Base-by-base conservation (phyloP, 2,797 vertebrate genomes). In the Varecia variegata region DNA sequence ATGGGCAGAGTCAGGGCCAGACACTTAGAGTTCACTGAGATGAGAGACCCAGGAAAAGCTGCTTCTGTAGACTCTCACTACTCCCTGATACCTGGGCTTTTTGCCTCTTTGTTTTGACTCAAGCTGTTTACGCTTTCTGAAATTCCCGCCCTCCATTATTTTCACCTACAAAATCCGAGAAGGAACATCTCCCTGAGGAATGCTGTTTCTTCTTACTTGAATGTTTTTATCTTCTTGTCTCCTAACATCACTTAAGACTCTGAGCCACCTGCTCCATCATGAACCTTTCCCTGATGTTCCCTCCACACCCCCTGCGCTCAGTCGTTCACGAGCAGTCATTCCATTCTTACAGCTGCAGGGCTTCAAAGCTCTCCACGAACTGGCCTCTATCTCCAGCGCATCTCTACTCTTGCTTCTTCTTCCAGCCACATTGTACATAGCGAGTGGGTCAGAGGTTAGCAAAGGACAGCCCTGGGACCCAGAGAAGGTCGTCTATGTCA, bases 81-180 rank as follows among this genome's bases (percentile, higher is more conserved):
- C 27, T n/a, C 35, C 50, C 76, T 82, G 20, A 67, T 13, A 1
- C 18, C 9, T 80, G 84, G 32, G 58, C 50, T 47, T 50, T 65
- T 77, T 68, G 43, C 21, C 15, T 87, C n/a, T 12, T 38, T 65
- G 35, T 52, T 73, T 88, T 80, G 35, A 23, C n/a, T 82, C 73
- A 82, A 71, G 65, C 9, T 77, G 5, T 32, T 94, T 93, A 80
- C 40, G 92, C 32, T 88, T 74, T 90, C 89, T 74, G 74, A 80
- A 93, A 89, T 95, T 56, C 52, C 35, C 81, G 81, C 58, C 73
- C 21, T 92, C 32, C 21, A n/a, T 84, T 77, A 54, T 88, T 96
- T 91, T 52, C 21, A 70, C 15, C 89, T 54, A 6, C 35, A 56
- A 68, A 82, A 85, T 81, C 45, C 45, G 62, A 90, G 68, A 58